A percentile compares a stretch with the other conserved stretches of the same genome.
These are phyloP conservation scores for Altica lythri DNA, from an alignment of 2,888 invertebrate genomes.

Conservation along the genomic window DNA sequence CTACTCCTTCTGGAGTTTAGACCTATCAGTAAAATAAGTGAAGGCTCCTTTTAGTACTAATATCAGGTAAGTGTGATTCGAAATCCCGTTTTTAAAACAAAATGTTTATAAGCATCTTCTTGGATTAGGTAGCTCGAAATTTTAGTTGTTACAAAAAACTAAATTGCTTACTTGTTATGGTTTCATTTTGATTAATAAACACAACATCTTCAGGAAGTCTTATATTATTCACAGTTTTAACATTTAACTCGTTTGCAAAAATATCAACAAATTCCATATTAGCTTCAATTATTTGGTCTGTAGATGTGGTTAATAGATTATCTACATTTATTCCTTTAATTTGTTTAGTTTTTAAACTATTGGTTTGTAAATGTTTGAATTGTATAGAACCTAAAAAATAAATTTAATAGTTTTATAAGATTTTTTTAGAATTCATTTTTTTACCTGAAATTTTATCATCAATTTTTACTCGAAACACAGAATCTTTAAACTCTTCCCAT, in stretches of 20 bases:
- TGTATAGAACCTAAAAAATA: slow-evolving; percentile 43
- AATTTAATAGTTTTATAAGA: neutral
- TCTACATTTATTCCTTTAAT: slow-evolving; percentile 37
- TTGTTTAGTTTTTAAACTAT: slow-evolving; percentile 35
- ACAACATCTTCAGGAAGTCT: slow-evolving; percentile 41
- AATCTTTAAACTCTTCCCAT: slow-evolving; percentile 48
- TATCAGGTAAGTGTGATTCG: no score
- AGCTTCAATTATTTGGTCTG: slow-evolving; percentile 48
- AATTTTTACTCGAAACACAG: slow-evolving; percentile 46
- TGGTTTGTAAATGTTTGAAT: slow-evolving; percentile 37
- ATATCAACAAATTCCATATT: slow-evolving; percentile 44
- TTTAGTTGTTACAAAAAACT: no score
- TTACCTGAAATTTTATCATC: slow-evolving; percentile 38
- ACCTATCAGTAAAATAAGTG: no score
- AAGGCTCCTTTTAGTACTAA: no score
- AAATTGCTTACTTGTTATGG: slow-evolving; percentile 37
- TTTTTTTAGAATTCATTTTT: neutral
- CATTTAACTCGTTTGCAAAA: slow-evolving; percentile 39
- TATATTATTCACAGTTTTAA: slow-evolving; percentile 45
- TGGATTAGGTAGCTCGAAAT: no score
- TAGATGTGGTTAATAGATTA: slow-evolving; percentile 47
- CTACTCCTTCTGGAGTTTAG: no score
- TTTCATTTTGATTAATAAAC: slow-evolving; percentile 33
- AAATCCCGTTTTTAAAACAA: no score
- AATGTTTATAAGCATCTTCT: no score